These are phyloP conservation scores for Pungitius pungitius DNA, from an alignment of 2,113 vertebrate species.

Conservation along the genomic window DNA sequence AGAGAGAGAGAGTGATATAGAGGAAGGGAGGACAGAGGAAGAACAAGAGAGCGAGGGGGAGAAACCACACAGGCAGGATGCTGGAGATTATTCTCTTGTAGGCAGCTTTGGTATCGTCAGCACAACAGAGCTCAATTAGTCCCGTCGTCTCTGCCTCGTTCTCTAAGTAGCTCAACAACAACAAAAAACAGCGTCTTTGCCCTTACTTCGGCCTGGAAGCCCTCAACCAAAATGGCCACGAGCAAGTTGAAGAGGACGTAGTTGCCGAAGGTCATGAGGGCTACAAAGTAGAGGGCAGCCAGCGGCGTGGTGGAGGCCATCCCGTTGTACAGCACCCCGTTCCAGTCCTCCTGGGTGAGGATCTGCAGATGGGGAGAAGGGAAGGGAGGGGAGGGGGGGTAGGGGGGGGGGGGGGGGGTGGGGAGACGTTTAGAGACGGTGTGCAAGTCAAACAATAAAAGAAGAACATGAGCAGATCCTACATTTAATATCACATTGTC, in stretches of 20 bases:
- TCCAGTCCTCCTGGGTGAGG: slow-evolving; percentile 98
- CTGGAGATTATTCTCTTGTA: slow-evolving; percentile 64
- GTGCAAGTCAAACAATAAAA: background rate
- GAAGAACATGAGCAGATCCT: background rate
- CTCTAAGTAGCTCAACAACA: slow-evolving; percentile 35
- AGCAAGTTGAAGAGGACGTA: slow-evolving; percentile 98
- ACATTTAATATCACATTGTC: slow-evolving; percentile 42
- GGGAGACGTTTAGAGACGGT: slow-evolving; percentile 1
- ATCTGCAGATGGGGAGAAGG: slow-evolving; percentile 86
- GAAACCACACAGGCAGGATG: slow-evolving; percentile 59
- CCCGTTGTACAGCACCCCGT: slow-evolving; percentile 94
- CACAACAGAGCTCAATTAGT: slow-evolving; percentile 56
- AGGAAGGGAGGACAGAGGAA: slow-evolving; percentile 6
- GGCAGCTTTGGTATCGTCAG: slow-evolving; percentile 65
- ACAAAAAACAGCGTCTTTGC: slow-evolving; percentile 20
- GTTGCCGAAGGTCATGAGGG: slow-evolving; percentile 98
- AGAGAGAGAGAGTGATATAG: slow-evolving; percentile 8
- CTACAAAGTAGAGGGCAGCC: slow-evolving; percentile 96
- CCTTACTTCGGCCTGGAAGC: slow-evolving; percentile 90
- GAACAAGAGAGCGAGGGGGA: slow-evolving; percentile 20
- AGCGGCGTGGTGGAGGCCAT: slow-evolving; percentile 96
- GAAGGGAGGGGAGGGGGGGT: too few species aligned
- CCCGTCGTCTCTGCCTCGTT: slow-evolving; percentile 22
- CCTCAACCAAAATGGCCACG: slow-evolving; percentile 97
- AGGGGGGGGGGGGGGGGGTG: too few species aligned